Evolutionary conservation across 2,113 vertebrate species (phyloP).

Genomic region (Strix aluco): DNA sequence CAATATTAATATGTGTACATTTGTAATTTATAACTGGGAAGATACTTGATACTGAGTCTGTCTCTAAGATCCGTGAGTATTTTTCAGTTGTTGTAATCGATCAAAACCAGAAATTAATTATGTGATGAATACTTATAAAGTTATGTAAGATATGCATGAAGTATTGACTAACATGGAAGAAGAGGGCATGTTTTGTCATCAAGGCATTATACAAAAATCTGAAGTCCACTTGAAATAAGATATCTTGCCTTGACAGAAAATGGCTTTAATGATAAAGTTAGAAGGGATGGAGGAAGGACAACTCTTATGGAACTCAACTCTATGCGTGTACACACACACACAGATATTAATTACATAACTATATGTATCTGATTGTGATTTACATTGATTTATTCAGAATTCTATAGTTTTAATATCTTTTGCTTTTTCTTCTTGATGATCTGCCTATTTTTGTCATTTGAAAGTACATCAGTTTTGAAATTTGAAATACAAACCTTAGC

Average conservation of each 20-base stretch:
- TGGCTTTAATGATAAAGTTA: not conserved
- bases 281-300: not conserved
- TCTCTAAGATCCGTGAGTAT: not conserved
- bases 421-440: not conserved
- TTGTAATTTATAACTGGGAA: slow-evolving; percentile 26
- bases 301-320: not conserved
- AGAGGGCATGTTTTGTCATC: not conserved
- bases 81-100: slow-evolving; percentile 12
- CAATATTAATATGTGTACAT: not conserved
- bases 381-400: not conserved
- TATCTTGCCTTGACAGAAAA: not conserved
- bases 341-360: not conserved
- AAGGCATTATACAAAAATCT: not conserved
- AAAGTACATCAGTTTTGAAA: not conserved
- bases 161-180: not conserved
- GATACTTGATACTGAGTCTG: not conserved
- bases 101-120: slow-evolving; percentile 30
- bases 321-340: rapidly evolving
- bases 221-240: not conserved
- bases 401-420: not conserved
- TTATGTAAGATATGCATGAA: not conserved
- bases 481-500: not conserved
- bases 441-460: not conserved
- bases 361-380: not conserved
- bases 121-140: not conserved